These are phyloP conservation scores for Polypedilum vanderplanki DNA, from an alignment of 1,140 invertebrate genomes.

Conservation along the genomic window DNA sequence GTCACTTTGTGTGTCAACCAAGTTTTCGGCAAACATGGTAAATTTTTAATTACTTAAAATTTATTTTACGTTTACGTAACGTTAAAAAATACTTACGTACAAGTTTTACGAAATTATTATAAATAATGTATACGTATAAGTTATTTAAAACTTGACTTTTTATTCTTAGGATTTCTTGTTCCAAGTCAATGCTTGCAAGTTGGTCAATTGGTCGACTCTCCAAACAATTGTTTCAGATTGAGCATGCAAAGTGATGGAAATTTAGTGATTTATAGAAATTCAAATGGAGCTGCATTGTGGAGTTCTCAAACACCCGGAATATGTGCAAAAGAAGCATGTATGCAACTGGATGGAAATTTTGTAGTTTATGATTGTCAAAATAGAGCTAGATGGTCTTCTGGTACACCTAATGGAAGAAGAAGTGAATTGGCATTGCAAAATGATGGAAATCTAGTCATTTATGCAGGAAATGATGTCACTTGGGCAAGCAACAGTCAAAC, in stretches of 20 bases:
- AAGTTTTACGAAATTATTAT: too few species aligned
- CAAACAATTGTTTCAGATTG: too few species aligned
- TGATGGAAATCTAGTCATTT: conserved; percentile 35
- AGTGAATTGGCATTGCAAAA: conserved; percentile 40
- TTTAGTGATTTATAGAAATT: background rate
- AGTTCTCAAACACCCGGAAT: background rate
- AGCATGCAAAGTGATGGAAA: conserved; percentile 1
- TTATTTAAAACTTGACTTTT: too few species aligned
- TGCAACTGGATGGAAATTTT: conserved; percentile 35
- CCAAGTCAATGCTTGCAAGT: too few species aligned
- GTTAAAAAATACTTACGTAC: too few species aligned
- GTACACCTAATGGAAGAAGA: conserved; percentile 35
- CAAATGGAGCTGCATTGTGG: background rate
- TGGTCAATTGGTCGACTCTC: too few species aligned
- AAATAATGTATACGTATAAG: too few species aligned
- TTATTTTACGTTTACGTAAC: too few species aligned
- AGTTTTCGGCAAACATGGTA: too few species aligned
- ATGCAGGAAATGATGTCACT: conserved; percentile 36
- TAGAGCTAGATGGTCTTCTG: conserved; percentile 31
- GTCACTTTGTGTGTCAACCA: too few species aligned
- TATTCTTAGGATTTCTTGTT: too few species aligned
- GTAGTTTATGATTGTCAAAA: conserved; percentile 32
- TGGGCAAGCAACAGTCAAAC: conserved; percentile 33
- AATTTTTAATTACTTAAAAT: too few species aligned
- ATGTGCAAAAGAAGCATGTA: background rate